phyloP scores from a whole-genome alignment of 2,888 invertebrate genomes.

The Parascotia fuliginaria region DNA sequence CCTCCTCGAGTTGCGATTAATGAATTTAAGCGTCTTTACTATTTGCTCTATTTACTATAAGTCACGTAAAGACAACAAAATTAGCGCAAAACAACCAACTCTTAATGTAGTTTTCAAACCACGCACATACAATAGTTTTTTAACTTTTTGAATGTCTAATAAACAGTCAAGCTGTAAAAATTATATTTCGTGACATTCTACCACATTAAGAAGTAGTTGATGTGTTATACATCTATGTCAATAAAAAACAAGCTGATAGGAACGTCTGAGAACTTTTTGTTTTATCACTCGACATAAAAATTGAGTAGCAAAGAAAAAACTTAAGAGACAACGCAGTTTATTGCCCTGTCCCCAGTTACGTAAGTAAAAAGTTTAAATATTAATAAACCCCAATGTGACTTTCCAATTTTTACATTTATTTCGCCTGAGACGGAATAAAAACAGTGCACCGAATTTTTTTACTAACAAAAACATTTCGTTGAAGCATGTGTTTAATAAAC shows the following conservation, averaged over 20 bases:
- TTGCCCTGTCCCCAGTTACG: slow-evolving; percentile 25
- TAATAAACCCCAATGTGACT: slow-evolving; percentile 40
- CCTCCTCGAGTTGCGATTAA: slow-evolving; percentile 4
- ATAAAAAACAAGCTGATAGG: slow-evolving; percentile 27
- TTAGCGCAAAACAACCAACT: no score
- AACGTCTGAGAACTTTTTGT: slow-evolving; percentile 38
- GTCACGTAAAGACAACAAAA: no score
- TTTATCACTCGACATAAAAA: slow-evolving; percentile 45
- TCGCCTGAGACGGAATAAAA: slow-evolving; percentile 26
- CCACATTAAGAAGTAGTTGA: slow-evolving; percentile 31
- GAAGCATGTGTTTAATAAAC: slow-evolving; percentile 44
- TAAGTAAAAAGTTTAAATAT: slow-evolving; percentile 44
- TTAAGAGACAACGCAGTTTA: slow-evolving; percentile 23
- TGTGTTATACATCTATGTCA: slow-evolving; percentile 22
- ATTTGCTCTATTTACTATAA: no score
- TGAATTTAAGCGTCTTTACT: no score
- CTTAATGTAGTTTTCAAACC: no score
- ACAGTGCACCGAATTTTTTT: slow-evolving; percentile 35
- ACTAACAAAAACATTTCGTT: slow-evolving; percentile 42
- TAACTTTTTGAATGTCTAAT: no score
- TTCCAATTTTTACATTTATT: slow-evolving; percentile 34
- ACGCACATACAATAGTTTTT: no score
- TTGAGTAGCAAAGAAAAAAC: slow-evolving; percentile 34
- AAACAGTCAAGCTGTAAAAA: no score
- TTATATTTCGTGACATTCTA: slow-evolving; percentile 17